Conservation (phyloP, 37 sponge, comb jelly and placozoan species). For the Oopsacas minuta region DNA sequence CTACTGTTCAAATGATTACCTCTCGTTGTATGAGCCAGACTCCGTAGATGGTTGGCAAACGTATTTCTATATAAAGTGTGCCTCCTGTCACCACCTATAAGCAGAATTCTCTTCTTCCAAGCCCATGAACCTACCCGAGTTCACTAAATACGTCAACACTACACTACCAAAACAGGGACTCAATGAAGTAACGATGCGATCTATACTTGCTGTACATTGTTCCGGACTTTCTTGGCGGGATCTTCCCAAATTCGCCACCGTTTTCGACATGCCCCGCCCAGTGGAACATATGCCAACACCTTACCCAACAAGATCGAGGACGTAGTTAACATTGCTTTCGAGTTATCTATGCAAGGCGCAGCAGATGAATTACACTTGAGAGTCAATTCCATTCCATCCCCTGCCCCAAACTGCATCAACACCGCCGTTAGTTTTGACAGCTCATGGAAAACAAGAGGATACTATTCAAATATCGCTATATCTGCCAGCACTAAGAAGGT, state of each 20-base stretch:
- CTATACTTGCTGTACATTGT: not conserved
- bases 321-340: not conserved
- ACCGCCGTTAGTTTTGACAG: not conserved
- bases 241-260: not conserved
- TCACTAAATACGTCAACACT: not conserved
- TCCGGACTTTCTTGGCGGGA: not conserved
- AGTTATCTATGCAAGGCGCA: not conserved
- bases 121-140: not conserved
- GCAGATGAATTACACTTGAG: not conserved
- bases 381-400: not conserved
- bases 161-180: not conserved
- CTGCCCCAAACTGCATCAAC: not conserved
- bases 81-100: not conserved
- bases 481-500: conserved; percentile 1
- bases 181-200: not conserved
- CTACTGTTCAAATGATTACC: not conserved
- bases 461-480: not conserved
- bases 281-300: not conserved
- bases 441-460: not conserved
- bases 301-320: not conserved
- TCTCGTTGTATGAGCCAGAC: not conserved
- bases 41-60: not conserved
- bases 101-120: conserved; percentile 1
- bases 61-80: not conserved
- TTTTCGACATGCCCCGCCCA: not conserved